Evolutionary conservation across 2,888 invertebrate genomes (phyloP).

Genomic region (Micoletzkya japonica): DNA sequence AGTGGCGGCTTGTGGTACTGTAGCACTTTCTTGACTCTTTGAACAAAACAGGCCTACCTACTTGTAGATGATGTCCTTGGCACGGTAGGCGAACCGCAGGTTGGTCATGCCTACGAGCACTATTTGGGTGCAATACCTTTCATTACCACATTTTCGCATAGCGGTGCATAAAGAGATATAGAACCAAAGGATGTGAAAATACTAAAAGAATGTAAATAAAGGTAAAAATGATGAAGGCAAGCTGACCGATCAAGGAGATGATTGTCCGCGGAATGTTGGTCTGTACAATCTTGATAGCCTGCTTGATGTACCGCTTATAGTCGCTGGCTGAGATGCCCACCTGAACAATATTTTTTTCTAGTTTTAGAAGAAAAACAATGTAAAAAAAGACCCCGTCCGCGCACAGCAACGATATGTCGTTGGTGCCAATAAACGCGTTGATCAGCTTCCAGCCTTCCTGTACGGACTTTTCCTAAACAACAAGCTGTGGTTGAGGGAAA

Average conservation of each 20-base stretch:
- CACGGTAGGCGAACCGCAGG: constrained; percentile 10
- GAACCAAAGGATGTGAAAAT: too few species aligned
- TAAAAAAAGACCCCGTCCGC: neutral
- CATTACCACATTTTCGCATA: too few species aligned
- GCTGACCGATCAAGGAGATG: constrained; percentile 1
- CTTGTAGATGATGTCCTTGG: constrained; percentile 13
- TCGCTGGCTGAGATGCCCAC: neutral
- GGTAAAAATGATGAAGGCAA: neutral
- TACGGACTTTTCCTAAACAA: neutral
- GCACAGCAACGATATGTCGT: constrained; percentile 13
- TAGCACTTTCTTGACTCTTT: too few species aligned
- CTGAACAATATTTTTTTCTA: too few species aligned
- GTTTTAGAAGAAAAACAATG: too few species aligned
- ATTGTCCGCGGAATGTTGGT: neutral
- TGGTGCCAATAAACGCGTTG: constrained; percentile 15
- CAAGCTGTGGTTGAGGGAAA: too few species aligned
- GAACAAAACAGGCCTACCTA: too few species aligned
- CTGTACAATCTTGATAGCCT: constrained; percentile 7
- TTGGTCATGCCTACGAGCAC: constrained; percentile 9
- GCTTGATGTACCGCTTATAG: neutral
- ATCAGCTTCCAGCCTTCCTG: constrained; percentile 15
- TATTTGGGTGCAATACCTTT: too few species aligned
- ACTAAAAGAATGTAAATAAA: too few species aligned
- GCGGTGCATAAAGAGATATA: too few species aligned
- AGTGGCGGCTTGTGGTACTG: too few species aligned